Percentiles rank a stretch among this genome's conserved stretches.
Evolutionary conservation across 2,113 vertebrate species (phyloP).

Genomic region (Chamaetylas fuelleborni): DNA sequence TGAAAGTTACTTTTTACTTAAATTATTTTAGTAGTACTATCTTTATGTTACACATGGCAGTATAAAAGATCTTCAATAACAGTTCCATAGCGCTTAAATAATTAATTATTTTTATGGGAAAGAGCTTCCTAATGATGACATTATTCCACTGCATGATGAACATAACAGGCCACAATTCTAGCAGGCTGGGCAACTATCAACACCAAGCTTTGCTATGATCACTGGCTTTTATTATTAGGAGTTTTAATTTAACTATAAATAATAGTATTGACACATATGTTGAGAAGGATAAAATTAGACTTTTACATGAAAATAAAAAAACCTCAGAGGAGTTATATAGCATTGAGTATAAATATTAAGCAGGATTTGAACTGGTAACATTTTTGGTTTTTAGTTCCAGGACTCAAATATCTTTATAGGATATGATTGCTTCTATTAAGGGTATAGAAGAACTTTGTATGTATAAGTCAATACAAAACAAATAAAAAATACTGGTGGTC

Average conservation of each 20-base stretch:
- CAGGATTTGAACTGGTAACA: not conserved
- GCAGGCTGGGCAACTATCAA: not conserved
- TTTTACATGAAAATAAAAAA: conserved; percentile 3
- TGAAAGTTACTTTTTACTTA: conserved; percentile 31
- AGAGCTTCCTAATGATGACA: conserved; percentile 21
- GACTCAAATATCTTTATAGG: not conserved
- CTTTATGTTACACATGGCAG: not conserved
- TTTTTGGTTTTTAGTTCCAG: not conserved
- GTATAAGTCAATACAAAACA: not conserved
- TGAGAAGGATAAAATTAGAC: not conserved
- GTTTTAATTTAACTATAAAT: conserved; percentile 55
- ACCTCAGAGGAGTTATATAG: not conserved
- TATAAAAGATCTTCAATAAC: conserved; percentile 16
- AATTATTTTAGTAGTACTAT: not conserved
- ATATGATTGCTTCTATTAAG: conserved; percentile 33
- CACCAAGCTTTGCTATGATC: conserved; percentile 29
- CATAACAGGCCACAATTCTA: not conserved
- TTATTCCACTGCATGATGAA: conserved; percentile 20
- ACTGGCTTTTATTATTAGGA: conserved; percentile 29
- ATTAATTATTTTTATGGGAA: conserved; percentile 54
- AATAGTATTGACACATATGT: conserved; percentile 19
- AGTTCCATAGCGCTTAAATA: conserved; percentile 11
- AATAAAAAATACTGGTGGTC: not conserved
- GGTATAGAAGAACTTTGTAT: not conserved
- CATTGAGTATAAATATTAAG: not conserved